A percentile compares a stretch with the other conserved stretches of the same genome.
Conservation (phyloP, 2,888 invertebrate species). For the Orchestes rusci region DNA sequence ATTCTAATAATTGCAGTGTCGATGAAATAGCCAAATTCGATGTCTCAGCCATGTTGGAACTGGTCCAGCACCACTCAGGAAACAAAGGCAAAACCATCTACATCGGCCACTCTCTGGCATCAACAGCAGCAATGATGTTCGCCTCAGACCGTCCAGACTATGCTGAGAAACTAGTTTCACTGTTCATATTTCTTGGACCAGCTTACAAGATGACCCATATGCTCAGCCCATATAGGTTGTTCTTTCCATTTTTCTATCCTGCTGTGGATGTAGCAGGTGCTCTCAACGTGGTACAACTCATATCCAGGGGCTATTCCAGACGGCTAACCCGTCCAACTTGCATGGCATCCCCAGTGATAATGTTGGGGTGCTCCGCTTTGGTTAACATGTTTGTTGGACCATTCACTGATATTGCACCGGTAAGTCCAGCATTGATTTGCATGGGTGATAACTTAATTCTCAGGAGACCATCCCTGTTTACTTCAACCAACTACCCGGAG, state of each 20-base stretch:
- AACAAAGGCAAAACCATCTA: slow-evolving; percentile 41
- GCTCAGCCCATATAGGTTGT: slow-evolving; percentile 54
- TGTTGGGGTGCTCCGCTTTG: slow-evolving; percentile 34
- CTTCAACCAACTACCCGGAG: slow-evolving; percentile 38
- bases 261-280: slow-evolving; percentile 31
- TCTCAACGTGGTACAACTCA: slow-evolving; percentile 33
- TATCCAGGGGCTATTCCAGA: slow-evolving; percentile 33
- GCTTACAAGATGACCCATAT: slow-evolving; percentile 49
- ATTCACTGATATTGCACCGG: slow-evolving; percentile 38
- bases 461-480: slow-evolving; percentile 39
- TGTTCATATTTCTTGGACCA: slow-evolving; percentile 50
- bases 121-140: slow-evolving; percentile 51
- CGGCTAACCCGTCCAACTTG: slow-evolving; percentile 34
- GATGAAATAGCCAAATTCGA: slow-evolving; percentile 55
- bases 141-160: slow-evolving; percentile 50
- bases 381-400: slow-evolving; percentile 38
- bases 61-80: slow-evolving; percentile 43
- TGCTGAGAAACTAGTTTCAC: slow-evolving; percentile 46
- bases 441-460: not conserved
- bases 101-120: slow-evolving; percentile 56
- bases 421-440: slow-evolving; percentile 27
- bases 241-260: slow-evolving; percentile 52
- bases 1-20: slow-evolving; percentile 41
- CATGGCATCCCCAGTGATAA: slow-evolving; percentile 35
- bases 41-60: slow-evolving; percentile 50